Evolutionary conservation across 2,113 vertebrate species (phyloP), one percentile per base, ranked within the genome.

Genomic region (Otolemur garnettii): DNA sequence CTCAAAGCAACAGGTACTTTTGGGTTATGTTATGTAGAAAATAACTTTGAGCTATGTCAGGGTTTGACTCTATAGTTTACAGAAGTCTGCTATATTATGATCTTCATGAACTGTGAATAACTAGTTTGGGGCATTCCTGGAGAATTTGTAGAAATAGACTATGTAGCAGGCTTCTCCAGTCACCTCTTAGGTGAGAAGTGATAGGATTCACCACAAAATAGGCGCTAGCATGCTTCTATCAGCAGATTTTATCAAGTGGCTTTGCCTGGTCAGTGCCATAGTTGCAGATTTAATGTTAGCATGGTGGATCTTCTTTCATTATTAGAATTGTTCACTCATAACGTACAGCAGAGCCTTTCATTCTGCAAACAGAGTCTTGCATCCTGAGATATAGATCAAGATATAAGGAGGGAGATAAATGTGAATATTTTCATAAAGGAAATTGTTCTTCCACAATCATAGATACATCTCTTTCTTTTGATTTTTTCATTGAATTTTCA

Each of bases 401-500:
- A 77, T 38, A 91, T 30, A 24, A 4, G 92, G 60, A 80, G 59
- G 68, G 1, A 86, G 66, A 68, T 35, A 90, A 90, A 50, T 19
- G 14, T 71, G 24, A 78, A 21, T n/a, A 59, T 93, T 93, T 88
- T 74, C 71, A 74, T 50, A 45, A 91, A 38, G 71, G 18, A 86
- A 90, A 87, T 45, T 81, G 35, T 77, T 57, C 24, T 68, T 95
- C 74, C 78, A 13, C 11, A 53, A 50, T 60, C 38, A 79, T 57
- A 7, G 26, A 87, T 45, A 75, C 0, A 86, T 71, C 22, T 10
- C 82, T 50, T 90, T 5, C 45, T 71, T 80, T 38, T 74, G 2
- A 68, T 19, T 55, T 88, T 79, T 84, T 86, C 60, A 96, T 8
- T 68, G 7, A 91, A 95, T 84, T 93, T 89, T 33, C 57, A 94